phyloP scores from a whole-genome alignment of 1,140 invertebrate species.

The Cyphomyrmex costatus region DNA sequence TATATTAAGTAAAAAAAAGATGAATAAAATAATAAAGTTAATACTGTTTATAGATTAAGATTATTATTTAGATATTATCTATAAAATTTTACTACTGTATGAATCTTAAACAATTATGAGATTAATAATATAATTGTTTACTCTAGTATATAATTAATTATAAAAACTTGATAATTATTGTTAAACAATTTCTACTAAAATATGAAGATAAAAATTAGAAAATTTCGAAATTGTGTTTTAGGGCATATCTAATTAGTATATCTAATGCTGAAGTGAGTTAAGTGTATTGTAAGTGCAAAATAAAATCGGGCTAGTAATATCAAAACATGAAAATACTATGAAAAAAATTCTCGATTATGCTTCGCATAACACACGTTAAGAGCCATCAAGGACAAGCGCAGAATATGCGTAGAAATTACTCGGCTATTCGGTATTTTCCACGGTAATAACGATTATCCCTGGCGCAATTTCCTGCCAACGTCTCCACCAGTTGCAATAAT shows the following conservation, averaged over 20 bases:
- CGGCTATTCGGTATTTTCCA: slow-evolving; percentile 46
- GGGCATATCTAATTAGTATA: not conserved
- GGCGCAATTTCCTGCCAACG: slow-evolving; percentile 52
- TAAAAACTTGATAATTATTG: not conserved
- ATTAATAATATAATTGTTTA: not conserved
- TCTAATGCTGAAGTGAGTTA: not conserved
- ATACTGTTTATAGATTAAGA: no score
- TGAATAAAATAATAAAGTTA: not conserved
- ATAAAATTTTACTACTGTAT: not conserved
- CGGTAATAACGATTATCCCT: slow-evolving; percentile 47
- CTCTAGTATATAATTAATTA: not conserved
- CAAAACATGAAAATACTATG: not conserved
- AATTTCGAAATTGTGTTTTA: not conserved
- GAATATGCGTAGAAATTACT: slow-evolving; percentile 42
- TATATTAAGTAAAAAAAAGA: not conserved
- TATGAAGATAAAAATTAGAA: not conserved
- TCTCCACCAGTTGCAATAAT: slow-evolving; percentile 8
- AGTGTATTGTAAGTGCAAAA: slow-evolving; percentile 3
- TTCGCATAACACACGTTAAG: slow-evolving; percentile 22
- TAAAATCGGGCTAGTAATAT: slow-evolving; percentile 19
- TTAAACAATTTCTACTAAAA: slow-evolving; percentile 8
- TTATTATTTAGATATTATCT: not conserved
- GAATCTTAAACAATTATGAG: not conserved
- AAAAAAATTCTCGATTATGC: slow-evolving; percentile 36
- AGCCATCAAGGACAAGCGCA: slow-evolving; percentile 4